Conservation (phyloP, 2,797 vertebrate species). For the Manis javanica region DNA sequence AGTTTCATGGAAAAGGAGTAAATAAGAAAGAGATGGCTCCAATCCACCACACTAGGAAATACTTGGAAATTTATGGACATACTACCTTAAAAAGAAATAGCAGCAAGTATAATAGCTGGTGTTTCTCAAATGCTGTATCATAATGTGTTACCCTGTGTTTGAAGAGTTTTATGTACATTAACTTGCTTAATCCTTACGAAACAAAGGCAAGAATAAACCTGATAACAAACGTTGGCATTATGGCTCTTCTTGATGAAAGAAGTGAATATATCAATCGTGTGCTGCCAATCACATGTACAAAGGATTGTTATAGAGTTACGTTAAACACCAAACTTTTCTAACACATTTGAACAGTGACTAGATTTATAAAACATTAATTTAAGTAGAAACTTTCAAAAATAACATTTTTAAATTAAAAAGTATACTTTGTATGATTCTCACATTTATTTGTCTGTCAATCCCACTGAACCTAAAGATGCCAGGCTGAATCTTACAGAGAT, state of each 20-base stretch:
- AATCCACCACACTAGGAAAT: conserved; percentile 39
- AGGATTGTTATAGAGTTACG: background rate
- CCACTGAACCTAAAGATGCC: background rate
- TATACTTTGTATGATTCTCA: background rate
- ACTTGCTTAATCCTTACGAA: conserved; percentile 62
- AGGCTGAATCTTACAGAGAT: background rate
- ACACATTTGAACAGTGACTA: background rate
- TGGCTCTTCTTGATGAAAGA: background rate
- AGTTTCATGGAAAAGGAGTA: conserved; percentile 50
- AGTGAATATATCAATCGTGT: background rate
- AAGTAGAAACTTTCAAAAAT: conserved; percentile 38
- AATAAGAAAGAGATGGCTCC: conserved; percentile 42
- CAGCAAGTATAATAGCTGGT: background rate
- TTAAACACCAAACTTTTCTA: conserved; percentile 26
- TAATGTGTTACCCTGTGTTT: background rate
- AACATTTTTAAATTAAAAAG: background rate
- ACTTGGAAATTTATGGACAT: conserved; percentile 55
- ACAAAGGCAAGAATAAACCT: conserved; percentile 52
- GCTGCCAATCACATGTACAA: conserved; percentile 2
- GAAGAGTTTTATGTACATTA: conserved; percentile 14
- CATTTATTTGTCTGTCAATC: background rate
- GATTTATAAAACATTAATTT: conserved; percentile 29
- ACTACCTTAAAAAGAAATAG: background rate
- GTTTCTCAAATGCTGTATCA: conserved; percentile 42
- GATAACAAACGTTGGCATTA: background rate